These are phyloP conservation scores for Tetramorium simillimum DNA, from an alignment of 1,140 invertebrate genomes.

Conservation along the genomic window DNA sequence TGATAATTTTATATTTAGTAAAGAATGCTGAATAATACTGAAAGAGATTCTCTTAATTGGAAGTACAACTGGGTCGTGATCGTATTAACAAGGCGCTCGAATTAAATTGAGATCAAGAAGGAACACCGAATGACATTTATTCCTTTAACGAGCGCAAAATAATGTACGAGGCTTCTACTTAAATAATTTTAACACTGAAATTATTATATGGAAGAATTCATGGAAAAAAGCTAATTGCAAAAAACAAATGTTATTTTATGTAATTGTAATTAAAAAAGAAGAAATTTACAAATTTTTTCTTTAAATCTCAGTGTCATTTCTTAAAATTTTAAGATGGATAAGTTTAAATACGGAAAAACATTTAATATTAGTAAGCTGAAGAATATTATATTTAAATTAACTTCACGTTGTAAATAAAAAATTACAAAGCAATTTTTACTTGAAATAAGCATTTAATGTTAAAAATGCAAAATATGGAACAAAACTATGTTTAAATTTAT, in stretches of 20 bases:
- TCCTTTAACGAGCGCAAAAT: conserved; percentile 24
- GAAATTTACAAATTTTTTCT: neutral
- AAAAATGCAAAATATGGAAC: neutral
- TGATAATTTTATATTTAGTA: conserved; percentile 7
- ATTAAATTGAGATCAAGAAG: conserved; percentile 36
- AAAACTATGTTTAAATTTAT: neutral
- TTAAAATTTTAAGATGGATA: neutral
- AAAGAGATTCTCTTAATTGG: conserved; percentile 30
- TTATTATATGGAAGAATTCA: neutral
- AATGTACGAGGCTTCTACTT: neutral
- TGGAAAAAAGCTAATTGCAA: neutral
- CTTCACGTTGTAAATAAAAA: neutral
- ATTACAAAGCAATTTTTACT: neutral
- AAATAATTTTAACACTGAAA: neutral
- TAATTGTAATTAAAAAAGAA: neutral
- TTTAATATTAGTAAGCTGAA: neutral
- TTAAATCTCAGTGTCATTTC: neutral
- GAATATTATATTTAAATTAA: neutral
- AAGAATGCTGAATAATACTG: neutral
- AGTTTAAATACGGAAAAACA: neutral
- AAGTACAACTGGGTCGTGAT: conserved; percentile 19
- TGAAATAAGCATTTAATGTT: neutral
- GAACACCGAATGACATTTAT: conserved; percentile 10
- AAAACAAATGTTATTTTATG: neutral
- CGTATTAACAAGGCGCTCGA: conserved; percentile 28